A percentile compares a stretch with the other conserved stretches of the same genome.
Evolutionary conservation across 2,113 vertebrate species (phyloP).

Genomic region (Cairina moschata): DNA sequence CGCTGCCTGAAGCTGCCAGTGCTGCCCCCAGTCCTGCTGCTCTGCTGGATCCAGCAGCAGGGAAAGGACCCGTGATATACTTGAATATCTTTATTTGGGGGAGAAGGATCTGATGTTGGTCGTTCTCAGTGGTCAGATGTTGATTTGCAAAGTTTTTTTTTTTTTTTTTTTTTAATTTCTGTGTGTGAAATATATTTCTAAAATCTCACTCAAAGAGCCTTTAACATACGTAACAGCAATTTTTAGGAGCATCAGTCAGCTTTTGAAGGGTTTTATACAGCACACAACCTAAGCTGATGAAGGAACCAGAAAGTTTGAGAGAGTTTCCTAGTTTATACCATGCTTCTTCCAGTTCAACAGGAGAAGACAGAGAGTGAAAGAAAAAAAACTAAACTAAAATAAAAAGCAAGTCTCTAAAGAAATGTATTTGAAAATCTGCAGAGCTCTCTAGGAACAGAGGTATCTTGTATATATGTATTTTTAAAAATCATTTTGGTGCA

Average conservation of each 20-base stretch:
- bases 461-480: not conserved
- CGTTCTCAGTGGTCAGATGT: not conserved
- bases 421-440: not conserved
- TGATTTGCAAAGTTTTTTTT: not conserved
- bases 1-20: not conserved
- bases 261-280: not conserved
- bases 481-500: not conserved
- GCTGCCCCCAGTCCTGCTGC: not conserved
- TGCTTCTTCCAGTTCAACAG: not conserved
- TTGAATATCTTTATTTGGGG: not conserved
- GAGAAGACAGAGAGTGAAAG: not conserved
- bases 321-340: not conserved
- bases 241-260: not conserved
- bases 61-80: not conserved
- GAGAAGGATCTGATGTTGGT: not conserved
- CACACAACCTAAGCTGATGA: not conserved
- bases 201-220: not conserved
- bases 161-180: not conserved
- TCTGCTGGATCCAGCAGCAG: not conserved
- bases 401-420: not conserved
- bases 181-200: not conserved
- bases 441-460: not conserved
- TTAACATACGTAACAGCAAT: not conserved
- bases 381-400: not conserved
- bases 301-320: not conserved